phyloP scores from a whole-genome alignment of 1,140 invertebrate species.

The Globodera rostochiensis region DNA sequence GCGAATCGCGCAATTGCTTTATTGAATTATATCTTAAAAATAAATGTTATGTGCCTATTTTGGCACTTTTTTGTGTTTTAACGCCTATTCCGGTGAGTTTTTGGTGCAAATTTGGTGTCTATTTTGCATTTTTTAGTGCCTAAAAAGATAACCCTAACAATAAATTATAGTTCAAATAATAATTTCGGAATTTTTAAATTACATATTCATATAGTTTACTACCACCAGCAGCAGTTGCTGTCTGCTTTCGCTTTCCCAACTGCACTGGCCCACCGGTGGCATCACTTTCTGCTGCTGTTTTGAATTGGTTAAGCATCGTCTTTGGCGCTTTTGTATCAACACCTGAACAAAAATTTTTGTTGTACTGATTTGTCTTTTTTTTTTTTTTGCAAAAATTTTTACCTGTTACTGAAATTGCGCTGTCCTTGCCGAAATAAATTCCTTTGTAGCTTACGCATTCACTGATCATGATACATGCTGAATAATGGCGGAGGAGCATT shows the following conservation, averaged over 20 bases:
- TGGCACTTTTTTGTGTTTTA: neutral
- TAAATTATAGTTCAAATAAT: too few species aligned
- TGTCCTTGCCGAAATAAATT: conserved; percentile 8
- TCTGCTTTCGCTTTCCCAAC: too few species aligned
- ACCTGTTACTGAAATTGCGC: neutral
- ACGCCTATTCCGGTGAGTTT: neutral
- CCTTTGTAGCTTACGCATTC: conserved; percentile 26
- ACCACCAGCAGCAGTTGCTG: neutral
- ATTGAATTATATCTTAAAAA: too few species aligned
- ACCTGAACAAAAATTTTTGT: neutral
- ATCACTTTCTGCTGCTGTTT: neutral
- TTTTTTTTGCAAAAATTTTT: too few species aligned
- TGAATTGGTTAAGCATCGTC: conserved; percentile 5
- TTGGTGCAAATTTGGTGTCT: neutral
- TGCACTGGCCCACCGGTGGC: neutral
- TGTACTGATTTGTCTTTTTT: neutral
- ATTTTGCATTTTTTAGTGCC: neutral
- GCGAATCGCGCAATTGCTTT: too few species aligned
- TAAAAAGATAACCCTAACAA: neutral
- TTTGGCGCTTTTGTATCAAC: neutral
- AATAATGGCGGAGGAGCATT: neutral
- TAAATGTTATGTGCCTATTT: too few species aligned
- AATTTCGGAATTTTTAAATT: too few species aligned
- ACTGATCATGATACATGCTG: conserved; percentile 9
- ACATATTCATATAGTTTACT: neutral